Conservation (phyloP, 2,797 vertebrate species). For the Chloroceryle amazona region DNA sequence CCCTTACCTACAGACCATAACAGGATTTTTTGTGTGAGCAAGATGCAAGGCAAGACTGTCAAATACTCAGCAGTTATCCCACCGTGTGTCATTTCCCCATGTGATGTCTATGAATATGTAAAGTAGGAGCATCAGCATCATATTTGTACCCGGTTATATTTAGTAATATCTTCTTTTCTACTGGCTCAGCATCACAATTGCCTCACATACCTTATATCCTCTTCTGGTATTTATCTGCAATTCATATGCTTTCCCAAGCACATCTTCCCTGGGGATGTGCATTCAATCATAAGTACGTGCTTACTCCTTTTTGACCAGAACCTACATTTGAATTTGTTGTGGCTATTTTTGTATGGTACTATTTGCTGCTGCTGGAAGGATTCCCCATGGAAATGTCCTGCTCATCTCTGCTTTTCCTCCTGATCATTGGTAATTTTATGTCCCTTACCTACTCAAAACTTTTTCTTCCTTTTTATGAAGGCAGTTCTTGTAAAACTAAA, state of each 20-base stretch:
- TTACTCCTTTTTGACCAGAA: slow-evolving; percentile 17
- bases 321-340: not conserved
- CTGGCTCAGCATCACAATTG: not conserved
- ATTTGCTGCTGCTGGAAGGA: not conserved
- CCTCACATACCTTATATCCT: not conserved
- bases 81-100: not conserved
- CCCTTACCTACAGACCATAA: not conserved
- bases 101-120: not conserved
- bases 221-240: not conserved
- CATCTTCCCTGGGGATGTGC: not conserved
- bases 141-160: not conserved
- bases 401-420: not conserved
- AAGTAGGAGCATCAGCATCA: not conserved
- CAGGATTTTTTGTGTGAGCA: not conserved
- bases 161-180: not conserved
- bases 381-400: not conserved
- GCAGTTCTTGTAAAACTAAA: not conserved
- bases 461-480: not conserved
- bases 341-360: not conserved
- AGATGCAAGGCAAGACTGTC: not conserved
- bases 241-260: not conserved
- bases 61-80: not conserved
- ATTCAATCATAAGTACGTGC: not conserved
- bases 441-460: not conserved
- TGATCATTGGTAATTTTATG: not conserved